Evolutionary conservation across 1,140 invertebrate species (phyloP).

Genomic region (Probaryconus sp.): DNA sequence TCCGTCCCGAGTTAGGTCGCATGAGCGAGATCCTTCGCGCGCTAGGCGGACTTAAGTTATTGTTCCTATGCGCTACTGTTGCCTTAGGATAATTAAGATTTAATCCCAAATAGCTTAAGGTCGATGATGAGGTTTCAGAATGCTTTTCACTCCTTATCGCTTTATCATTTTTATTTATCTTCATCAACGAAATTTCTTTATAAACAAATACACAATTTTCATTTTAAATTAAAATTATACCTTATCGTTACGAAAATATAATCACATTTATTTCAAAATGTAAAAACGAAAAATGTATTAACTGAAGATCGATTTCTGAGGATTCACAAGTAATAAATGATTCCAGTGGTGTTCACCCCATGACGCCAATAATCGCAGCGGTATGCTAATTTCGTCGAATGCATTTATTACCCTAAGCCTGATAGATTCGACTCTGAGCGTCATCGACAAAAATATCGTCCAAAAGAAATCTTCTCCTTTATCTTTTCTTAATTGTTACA

Average conservation of each 20-base stretch:
- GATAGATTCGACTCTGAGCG: conserved; percentile 73
- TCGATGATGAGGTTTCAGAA: conserved; percentile 68
- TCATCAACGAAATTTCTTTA: no score
- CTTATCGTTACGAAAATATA: no score
- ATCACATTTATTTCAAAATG: no score
- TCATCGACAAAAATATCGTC: conserved; percentile 35
- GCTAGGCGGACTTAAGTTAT: conserved; percentile 70
- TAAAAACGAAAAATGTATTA: no score
- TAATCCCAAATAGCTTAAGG: conserved; percentile 72
- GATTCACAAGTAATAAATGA: conserved; percentile 74
- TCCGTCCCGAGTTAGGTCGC: conserved; percentile 70
- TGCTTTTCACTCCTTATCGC: conserved; percentile 27
- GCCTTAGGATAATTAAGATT: conserved; percentile 75
- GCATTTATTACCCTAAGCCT: conserved; percentile 77
- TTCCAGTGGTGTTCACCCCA: conserved; percentile 62
- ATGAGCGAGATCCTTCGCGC: conserved; percentile 69
- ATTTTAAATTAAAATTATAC: no score
- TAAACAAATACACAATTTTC: no score
- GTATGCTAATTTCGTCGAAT: conserved; percentile 75
- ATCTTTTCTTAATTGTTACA: conserved; percentile 36
- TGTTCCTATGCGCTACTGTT: conserved; percentile 73
- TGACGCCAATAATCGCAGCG: conserved; percentile 73
- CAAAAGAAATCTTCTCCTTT: background rate
- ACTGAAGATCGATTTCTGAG: conserved; percentile 46
- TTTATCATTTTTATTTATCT: conserved; percentile 16